Conservation (phyloP, 2,113 vertebrate genomes). For the Egretta garzetta region DNA sequence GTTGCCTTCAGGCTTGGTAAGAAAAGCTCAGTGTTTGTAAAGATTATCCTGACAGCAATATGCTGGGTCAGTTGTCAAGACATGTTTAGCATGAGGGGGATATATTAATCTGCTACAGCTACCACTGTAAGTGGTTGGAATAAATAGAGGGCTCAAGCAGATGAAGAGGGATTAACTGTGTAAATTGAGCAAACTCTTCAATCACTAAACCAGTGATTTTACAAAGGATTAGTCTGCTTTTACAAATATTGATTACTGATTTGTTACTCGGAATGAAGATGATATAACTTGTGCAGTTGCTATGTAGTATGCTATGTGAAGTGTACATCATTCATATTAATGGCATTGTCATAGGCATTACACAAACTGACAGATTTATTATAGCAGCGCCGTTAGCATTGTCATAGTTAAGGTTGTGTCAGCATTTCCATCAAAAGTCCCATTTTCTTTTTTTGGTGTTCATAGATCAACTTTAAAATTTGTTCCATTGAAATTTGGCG, state of each 20-base stretch:
- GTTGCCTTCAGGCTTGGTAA: slow-evolving; percentile 74
- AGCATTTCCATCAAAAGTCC: slow-evolving; percentile 72
- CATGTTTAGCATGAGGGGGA: slow-evolving; percentile 72
- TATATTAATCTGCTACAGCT: slow-evolving; percentile 78
- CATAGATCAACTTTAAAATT: slow-evolving; percentile 48
- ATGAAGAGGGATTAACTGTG: slow-evolving; percentile 88
- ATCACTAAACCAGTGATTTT: slow-evolving; percentile 83
- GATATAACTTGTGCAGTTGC: slow-evolving; percentile 73
- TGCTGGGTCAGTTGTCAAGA: slow-evolving; percentile 80
- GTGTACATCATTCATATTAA: slow-evolving; percentile 81
- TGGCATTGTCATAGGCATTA: slow-evolving; percentile 76
- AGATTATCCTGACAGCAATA: slow-evolving; percentile 80
- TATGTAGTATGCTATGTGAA: slow-evolving; percentile 60
- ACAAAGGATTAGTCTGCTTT: slow-evolving; percentile 85
- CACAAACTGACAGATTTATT: slow-evolving; percentile 80
- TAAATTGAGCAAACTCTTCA: slow-evolving; percentile 85
- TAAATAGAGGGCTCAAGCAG: slow-evolving; percentile 81
- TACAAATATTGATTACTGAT: slow-evolving; percentile 88
- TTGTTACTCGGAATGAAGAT: slow-evolving; percentile 77
- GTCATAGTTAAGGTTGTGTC: slow-evolving; percentile 68
- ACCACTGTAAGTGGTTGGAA: slow-evolving; percentile 73
- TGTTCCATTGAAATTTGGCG: slow-evolving; percentile 1
- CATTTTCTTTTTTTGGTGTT: slow-evolving; percentile 38
- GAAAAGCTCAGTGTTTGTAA: slow-evolving; percentile 75
- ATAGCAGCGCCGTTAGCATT: slow-evolving; percentile 34